Conservation (phyloP, 2,888 invertebrate species). For the Lissonota sp. region DNA sequence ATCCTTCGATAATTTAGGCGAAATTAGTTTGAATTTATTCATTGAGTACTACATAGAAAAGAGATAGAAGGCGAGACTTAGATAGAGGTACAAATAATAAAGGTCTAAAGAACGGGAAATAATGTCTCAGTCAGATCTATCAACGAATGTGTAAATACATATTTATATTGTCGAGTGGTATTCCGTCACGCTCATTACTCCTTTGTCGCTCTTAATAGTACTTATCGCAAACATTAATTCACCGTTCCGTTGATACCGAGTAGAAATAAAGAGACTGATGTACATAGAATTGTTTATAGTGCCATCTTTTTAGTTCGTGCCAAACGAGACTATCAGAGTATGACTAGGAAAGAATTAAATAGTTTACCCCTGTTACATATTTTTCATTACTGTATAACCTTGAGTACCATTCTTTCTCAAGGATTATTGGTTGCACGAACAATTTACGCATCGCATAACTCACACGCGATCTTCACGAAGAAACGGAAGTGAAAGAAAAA, state of each 20-base stretch:
- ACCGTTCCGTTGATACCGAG: not conserved
- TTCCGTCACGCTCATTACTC: conserved; percentile 17
- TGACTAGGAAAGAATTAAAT: conserved; percentile 50
- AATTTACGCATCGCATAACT: conserved; percentile 50
- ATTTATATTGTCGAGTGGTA: conserved; percentile 1
- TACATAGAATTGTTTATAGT: no score
- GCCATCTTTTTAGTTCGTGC: conserved; percentile 22
- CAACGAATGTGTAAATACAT: conserved; percentile 52
- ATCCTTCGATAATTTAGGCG: no score
- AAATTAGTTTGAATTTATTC: no score
- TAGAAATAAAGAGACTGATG: conserved; percentile 1
- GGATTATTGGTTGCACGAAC: conserved; percentile 42
- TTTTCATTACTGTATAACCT: conserved; percentile 49
- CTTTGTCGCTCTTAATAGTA: conserved; percentile 2
- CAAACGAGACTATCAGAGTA: conserved; percentile 50
- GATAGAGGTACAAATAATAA: no score
- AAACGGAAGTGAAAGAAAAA: not conserved
- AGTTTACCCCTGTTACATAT: conserved; percentile 57
- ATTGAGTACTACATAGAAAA: no score
- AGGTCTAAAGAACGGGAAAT: no score
- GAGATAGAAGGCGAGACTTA: no score
- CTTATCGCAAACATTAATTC: conserved; percentile 12
- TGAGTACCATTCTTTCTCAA: conserved; percentile 30
- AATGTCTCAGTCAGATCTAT: no score
- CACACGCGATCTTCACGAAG: conserved; percentile 48